Conservation (phyloP, 1,140 invertebrate genomes). For the Caenorhabditis inopinata region DNA sequence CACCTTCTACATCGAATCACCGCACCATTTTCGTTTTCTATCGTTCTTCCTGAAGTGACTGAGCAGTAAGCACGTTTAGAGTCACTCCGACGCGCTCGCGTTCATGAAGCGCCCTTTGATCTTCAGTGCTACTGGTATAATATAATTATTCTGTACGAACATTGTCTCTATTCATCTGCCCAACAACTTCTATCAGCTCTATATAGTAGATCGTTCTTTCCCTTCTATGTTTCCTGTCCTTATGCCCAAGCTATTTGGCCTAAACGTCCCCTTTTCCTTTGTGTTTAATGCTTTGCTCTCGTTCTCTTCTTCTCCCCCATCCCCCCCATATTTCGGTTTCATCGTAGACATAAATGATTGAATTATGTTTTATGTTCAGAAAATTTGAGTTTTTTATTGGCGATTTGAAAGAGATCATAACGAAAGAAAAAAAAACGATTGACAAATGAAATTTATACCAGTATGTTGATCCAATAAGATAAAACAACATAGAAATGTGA, state of each 20-base stretch:
- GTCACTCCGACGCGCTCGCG: neutral
- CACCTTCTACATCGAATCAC: conserved; percentile 17
- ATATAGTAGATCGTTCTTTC: neutral
- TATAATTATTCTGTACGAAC: conserved; percentile 33
- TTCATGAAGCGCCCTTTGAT: neutral
- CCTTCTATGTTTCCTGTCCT: neutral
- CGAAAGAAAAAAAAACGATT: neutral
- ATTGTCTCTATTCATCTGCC: neutral
- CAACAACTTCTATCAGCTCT: neutral
- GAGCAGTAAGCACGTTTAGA: conserved; percentile 17
- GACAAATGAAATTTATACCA: neutral
- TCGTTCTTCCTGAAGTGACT: neutral
- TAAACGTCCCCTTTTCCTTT: neutral
- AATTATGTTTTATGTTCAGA: neutral
- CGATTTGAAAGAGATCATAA: neutral
- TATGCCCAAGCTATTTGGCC: conserved; percentile 4
- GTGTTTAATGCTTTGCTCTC: neutral
- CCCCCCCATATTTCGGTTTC: conserved; percentile 9
- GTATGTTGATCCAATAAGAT: neutral
- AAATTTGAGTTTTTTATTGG: neutral
- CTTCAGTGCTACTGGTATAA: conserved; percentile 32
- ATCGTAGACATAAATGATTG: conserved; percentile 26
- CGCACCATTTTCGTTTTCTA: neutral
- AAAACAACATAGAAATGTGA: neutral
- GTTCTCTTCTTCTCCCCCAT: neutral